Base-by-base conservation (phyloP, 2,797 vertebrate genomes). In the Uromys caudimaculatus region DNA sequence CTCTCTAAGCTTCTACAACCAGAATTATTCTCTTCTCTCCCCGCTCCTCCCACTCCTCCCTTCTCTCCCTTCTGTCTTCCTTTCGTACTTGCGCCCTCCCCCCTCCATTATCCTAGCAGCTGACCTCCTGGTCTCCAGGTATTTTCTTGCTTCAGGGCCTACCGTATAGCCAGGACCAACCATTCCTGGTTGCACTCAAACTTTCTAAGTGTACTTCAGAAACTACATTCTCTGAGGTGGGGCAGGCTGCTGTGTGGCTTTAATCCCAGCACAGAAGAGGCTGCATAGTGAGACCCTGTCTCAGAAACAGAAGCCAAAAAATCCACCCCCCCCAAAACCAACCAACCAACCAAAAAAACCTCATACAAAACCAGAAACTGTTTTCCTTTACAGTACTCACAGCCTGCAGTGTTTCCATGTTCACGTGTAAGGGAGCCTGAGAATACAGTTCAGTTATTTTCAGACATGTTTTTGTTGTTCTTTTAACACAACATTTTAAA, bases 381-480 rank as follows among this genome's bases (percentile, higher is more conserved):
- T 79, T 83, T n/a, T 67, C 79, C 52, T 21, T 88, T 38, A 13
- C 12, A 52, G 2, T 41, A 32, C 38, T 73, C 79, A 14, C 1
- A 6, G 14, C 81, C 73, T 75, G 35, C 24, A 2, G 0, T 60
- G 84, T 94, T 89, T 83, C 47, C 54, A 41, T 60, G 35, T 52
- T 81, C 58, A 64, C 10, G 21, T 14, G 41, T 67, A 62, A 87
- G 83, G 69, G 62, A 67, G 77, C 69, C 62, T 14, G 60, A 69
- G 84, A 38, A 52, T 14, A 24, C 60, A 27, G 41, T 76, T 89
- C 38, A 44, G 35, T 62, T 90, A 52, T 83, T 94, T 86, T 87
- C 85, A 92, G 79, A 16, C 54, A 76, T 93, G n/a, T 50, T 91
- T 91, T 84, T 62, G 64, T 71, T 71, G 17, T 21, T n/a, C 52